Base-by-base conservation (phyloP, 1,140 invertebrate species). In the Lineus longissimus region DNA sequence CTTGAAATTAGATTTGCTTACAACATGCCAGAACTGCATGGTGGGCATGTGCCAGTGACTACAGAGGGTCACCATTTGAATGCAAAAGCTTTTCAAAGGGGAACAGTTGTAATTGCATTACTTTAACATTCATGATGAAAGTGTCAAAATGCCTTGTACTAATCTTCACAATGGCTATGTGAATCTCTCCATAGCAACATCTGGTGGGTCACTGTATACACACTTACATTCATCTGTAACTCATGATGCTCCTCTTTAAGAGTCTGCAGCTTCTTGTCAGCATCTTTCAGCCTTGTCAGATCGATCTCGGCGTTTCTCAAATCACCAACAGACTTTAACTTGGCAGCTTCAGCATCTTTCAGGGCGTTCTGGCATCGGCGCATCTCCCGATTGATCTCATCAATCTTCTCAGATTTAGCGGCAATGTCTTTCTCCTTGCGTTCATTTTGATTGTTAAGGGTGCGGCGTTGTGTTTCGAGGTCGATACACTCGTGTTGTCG, bases 281-380 rank as follows among this genome's bases (percentile, higher is more conserved):
- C 62, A 9, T 67, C 62, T 40, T 76, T 69, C 36, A 76, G 57
- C n/a, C 71, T 66, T 13, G 69, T 45, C 13, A 75, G 63, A 43
- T 78, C 76, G 29, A 70, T 54, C 51, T 78, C 75, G 27, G 76
- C 63, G 60, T 64, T 62, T n/a, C 69, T 57, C 11, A 78, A 60
- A n/a, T 71, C 67, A 54, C 76, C 76, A 9, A 76, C 66, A 11
- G 75, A 72, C 55, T 70, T 74, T 1, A 66, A 23, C 9, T 59
- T 43, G 73, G 58, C 74, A 76, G 76, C 25, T 68, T 68, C 45
- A 75, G 74, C 2, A 74, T 70, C 7, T 63, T 68, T 29, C 66
- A 62, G 57, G 61, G 76, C 76, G 23, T 72, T 55, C 27, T 72
- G 70, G 70, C 75, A 76, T 15, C 69, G 64, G 27, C 66, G 47